phyloP scores from a whole-genome alignment of 2,797 vertebrate genomes.

The Malurus splendens region DNA sequence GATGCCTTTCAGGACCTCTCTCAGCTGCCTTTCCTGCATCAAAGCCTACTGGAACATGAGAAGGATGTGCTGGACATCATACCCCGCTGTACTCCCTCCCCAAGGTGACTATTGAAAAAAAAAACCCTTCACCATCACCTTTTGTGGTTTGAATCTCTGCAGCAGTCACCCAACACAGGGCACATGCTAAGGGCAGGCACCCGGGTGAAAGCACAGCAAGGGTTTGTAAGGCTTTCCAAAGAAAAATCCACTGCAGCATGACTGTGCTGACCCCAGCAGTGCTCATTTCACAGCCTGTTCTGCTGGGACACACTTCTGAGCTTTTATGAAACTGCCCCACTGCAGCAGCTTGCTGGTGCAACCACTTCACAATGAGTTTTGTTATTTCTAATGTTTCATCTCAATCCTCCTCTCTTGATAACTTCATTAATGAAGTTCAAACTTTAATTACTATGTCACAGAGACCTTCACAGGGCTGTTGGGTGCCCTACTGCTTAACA shows the following conservation, averaged over 20 bases:
- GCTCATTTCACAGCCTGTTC: neutral
- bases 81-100: neutral
- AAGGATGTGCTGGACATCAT: neutral
- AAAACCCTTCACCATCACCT: neutral
- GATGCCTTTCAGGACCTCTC: neutral
- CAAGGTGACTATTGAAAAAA: fast-evolving
- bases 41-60: neutral
- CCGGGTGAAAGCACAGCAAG: neutral
- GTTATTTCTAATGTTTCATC: neutral
- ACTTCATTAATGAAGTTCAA: neutral
- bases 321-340: neutral
- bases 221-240: neutral
- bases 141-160: neutral
- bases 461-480: neutral
- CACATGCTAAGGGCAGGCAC: neutral
- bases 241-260: neutral
- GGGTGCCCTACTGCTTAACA: neutral
- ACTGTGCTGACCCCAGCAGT: neutral
- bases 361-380: neutral
- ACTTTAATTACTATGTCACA: neutral
- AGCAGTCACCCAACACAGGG: neutral
- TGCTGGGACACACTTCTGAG: fast-evolving
- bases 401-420: neutral
- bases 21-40: neutral
- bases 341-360: neutral